Percentiles rank a stretch among this genome's conserved stretches.
phyloP scores from a whole-genome alignment of 2,797 vertebrate genomes.

The Sebastes taczanowskii region DNA sequence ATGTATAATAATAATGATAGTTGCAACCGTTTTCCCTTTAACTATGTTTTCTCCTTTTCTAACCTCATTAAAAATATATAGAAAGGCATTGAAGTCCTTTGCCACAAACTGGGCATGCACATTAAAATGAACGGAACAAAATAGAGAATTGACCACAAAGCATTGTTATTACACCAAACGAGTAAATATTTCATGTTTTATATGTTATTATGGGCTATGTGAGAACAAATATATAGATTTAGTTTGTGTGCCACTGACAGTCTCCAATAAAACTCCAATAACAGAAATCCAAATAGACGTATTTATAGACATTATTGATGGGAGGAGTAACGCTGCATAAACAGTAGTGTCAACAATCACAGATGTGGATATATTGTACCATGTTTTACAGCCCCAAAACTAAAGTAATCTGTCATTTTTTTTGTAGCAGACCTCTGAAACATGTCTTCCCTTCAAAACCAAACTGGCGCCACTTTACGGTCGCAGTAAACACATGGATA shows the following conservation, averaged over 20 bases:
- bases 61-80: background rate
- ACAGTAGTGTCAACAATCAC: background rate
- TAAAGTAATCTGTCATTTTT: too few species aligned
- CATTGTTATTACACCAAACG: background rate
- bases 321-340: background rate
- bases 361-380: background rate
- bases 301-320: background rate
- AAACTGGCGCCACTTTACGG: too few species aligned
- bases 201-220: background rate
- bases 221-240: background rate
- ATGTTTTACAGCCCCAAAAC: background rate
- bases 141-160: background rate
- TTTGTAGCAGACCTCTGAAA: too few species aligned
- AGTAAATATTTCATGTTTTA: background rate
- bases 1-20: background rate
- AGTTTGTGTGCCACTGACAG: background rate
- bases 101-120: background rate
- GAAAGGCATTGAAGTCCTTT: background rate
- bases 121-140: background rate
- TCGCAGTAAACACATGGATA: too few species aligned
- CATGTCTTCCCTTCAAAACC: too few species aligned
- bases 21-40: background rate
- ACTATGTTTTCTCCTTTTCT: background rate
- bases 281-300: background rate
- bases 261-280: background rate